phyloP scores from a whole-genome alignment of 2,797 vertebrate genomes.

The Acropternis orthonyx region DNA sequence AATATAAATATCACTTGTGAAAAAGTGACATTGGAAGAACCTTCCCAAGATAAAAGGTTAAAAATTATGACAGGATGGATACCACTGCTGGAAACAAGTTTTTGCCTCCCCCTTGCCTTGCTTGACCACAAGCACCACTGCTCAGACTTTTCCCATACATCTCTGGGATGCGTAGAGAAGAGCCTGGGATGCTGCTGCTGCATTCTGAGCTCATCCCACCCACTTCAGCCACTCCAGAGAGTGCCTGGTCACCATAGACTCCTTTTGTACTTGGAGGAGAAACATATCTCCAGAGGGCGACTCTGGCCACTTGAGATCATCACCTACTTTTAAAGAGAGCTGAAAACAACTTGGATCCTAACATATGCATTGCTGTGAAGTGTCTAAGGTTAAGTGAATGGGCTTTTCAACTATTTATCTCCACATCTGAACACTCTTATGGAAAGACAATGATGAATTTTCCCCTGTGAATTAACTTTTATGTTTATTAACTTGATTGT shows the following conservation, averaged over 20 bases:
- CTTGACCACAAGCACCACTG: not conserved
- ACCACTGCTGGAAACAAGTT: not conserved
- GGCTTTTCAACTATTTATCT: not conserved
- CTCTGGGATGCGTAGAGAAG: not conserved
- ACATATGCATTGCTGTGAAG: not conserved
- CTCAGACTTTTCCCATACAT: not conserved
- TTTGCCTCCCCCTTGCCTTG: not conserved
- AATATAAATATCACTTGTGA: not conserved
- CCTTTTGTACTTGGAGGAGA: not conserved
- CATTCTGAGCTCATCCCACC: not conserved
- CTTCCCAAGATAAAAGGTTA: not conserved
- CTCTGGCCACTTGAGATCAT: conserved; percentile 1
- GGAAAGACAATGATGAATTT: not conserved
- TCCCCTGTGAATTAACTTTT: not conserved
- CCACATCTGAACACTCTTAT: accelerated
- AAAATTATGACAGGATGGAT: not conserved
- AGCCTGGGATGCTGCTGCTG: not conserved
- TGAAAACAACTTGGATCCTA: not conserved
- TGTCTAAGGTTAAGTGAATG: not conserved
- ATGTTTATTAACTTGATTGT: not conserved
- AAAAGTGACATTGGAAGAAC: not conserved
- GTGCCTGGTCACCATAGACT: not conserved
- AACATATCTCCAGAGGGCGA: not conserved
- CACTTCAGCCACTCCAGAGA: not conserved
- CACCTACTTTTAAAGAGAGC: not conserved